Evolutionary conservation across 2,888 invertebrate genomes (phyloP).

Genomic region (Mellilla xanthometata): DNA sequence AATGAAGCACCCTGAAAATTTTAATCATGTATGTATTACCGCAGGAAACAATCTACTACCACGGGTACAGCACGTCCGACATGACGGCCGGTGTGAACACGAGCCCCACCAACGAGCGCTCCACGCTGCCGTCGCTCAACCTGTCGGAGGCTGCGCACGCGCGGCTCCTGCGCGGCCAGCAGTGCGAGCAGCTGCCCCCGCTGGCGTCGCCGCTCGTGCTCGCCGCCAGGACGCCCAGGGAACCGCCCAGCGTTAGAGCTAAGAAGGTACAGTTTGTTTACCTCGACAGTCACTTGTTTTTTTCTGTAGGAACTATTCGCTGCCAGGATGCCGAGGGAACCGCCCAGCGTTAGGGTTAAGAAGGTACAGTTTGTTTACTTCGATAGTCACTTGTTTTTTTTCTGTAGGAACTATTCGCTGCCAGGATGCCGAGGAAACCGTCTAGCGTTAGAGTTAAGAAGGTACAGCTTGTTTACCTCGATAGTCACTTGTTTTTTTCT

Average conservation of each 20-base stretch:
- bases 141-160: conserved; percentile 62
- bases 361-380: no score
- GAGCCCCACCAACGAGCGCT: conserved; percentile 64
- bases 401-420: no score
- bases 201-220: conserved; percentile 71
- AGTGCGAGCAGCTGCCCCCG: conserved; percentile 70
- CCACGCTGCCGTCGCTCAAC: conserved; percentile 66
- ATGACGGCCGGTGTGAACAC: conserved; percentile 61
- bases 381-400: no score
- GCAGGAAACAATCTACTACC: conserved; percentile 77
- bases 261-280: conserved; percentile 50
- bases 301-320: no score
- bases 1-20: no score
- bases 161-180: conserved; percentile 54
- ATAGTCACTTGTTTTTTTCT: no score
- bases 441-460: conserved; percentile 54
- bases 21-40: no score
- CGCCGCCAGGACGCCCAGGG: conserved; percentile 56
- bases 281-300: no score
- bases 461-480: conserved; percentile 37
- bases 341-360: no score
- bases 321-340: no score
- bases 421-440: conserved; percentile 56
- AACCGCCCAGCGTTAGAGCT: conserved; percentile 49
- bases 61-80: conserved; percentile 71